phyloP scores from a whole-genome alignment of 35 echinoderm and acorn worm genomes.

The Heliocidaris erythrogramma region DNA sequence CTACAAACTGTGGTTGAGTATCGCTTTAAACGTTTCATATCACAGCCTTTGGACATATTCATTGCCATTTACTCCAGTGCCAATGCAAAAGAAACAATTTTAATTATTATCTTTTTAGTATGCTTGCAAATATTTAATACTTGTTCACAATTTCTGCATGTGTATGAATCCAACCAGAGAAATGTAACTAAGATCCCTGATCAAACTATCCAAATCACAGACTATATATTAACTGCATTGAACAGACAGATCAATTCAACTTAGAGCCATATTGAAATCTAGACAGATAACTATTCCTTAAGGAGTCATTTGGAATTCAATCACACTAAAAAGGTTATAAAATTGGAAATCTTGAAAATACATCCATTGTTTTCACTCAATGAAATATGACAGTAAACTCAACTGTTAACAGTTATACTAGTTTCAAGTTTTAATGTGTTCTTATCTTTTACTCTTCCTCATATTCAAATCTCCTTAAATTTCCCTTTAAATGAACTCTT shows the following conservation, averaged over 20 bases:
- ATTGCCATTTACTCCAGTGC: no score
- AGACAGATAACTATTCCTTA: not conserved
- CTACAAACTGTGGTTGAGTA: no score
- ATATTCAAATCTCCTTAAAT: not conserved
- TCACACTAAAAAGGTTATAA: not conserved
- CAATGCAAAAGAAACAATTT: no score
- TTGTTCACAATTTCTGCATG: no score
- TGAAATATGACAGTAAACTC: not conserved
- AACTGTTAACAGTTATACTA: not conserved
- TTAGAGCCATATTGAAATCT: not conserved
- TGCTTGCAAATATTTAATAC: no score
- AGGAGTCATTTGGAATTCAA: constrained; percentile 10
- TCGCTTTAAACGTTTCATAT: no score
- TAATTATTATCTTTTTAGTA: no score
- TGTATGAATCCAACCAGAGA: no score
- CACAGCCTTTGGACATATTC: no score
- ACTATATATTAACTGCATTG: not conserved
- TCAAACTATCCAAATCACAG: not conserved
- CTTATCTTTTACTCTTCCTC: not conserved
- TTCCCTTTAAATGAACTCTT: no score
- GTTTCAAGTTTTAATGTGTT: not conserved
- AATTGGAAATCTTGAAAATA: not conserved
- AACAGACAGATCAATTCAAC: not conserved
- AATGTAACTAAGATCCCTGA: no score
- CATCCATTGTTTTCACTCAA: not conserved